A percentile compares a stretch with the other conserved stretches of the same genome.
phyloP scores from a whole-genome alignment of 2,797 vertebrate species.

The Enteromius paludinosus region DNA sequence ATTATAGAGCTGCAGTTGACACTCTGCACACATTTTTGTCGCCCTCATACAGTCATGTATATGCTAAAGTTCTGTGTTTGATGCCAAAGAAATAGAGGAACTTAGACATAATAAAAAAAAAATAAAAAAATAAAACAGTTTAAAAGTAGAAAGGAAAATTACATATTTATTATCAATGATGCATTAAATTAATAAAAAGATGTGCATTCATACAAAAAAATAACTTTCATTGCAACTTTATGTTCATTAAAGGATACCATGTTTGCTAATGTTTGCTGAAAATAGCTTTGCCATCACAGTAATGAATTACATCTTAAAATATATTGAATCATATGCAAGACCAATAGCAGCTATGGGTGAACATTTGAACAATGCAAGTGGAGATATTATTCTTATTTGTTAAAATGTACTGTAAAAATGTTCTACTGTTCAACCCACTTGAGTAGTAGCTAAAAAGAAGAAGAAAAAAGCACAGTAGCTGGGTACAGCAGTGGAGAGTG shows the following conservation, averaged over 20 bases:
- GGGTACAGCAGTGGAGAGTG: background rate
- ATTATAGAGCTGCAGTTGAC: background rate
- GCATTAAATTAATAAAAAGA: background rate
- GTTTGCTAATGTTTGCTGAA: no score
- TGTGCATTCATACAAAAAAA: background rate
- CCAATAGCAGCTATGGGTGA: background rate
- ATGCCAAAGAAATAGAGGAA: background rate
- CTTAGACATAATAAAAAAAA: background rate
- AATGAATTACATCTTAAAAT: background rate
- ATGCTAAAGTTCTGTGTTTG: background rate
- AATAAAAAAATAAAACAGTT: background rate
- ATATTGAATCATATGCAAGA: background rate
- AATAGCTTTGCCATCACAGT: background rate
- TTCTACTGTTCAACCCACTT: background rate
- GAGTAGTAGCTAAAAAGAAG: background rate
- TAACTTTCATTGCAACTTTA: background rate
- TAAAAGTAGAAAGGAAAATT: background rate
- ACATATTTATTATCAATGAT: background rate
- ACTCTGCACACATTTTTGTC: background rate
- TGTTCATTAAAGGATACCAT: background rate
- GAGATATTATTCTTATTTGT: background rate
- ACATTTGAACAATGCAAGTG: background rate
- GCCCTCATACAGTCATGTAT: background rate
- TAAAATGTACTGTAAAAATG: background rate
- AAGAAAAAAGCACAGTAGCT: background rate